These are phyloP conservation scores for Alectoris magna DNA, from an alignment of 2,797 vertebrate species.

Conservation along the genomic window DNA sequence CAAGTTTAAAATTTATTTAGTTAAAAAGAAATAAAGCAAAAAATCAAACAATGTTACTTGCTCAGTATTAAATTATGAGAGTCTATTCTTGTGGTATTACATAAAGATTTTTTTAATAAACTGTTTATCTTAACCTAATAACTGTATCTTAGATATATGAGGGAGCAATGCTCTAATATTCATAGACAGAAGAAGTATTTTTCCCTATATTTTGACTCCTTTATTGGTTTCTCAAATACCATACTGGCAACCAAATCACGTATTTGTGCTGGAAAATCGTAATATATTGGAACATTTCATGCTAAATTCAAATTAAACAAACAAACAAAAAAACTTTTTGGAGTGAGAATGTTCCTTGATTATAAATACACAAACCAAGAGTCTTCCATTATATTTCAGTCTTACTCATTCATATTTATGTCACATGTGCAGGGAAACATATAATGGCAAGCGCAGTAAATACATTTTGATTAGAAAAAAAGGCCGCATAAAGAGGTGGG, in stretches of 20 bases:
- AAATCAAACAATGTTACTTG: constrained; percentile 28
- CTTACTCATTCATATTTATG: not conserved
- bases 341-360: not conserved
- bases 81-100: not conserved
- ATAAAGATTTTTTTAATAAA: not conserved
- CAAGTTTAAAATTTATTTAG: constrained; percentile 61
- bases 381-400: not conserved
- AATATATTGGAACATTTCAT: not conserved
- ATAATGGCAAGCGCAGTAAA: not conserved
- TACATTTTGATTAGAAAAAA: not conserved
- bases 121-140: not conserved
- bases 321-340: no score
- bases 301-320: not conserved
- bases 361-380: not conserved
- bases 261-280: not conserved
- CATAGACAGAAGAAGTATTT: not conserved
- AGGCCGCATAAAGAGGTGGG: not conserved
- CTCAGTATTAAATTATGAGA: not conserved
- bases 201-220: not conserved
- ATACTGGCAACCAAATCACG: not conserved
- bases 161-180: not conserved
- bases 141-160: not conserved
- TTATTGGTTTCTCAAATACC: not conserved
- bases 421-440: not conserved
- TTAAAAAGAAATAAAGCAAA: constrained; percentile 13